Conservation (phyloP, 1,140 invertebrate species). For the Dendroctonus ponderosae region DNA sequence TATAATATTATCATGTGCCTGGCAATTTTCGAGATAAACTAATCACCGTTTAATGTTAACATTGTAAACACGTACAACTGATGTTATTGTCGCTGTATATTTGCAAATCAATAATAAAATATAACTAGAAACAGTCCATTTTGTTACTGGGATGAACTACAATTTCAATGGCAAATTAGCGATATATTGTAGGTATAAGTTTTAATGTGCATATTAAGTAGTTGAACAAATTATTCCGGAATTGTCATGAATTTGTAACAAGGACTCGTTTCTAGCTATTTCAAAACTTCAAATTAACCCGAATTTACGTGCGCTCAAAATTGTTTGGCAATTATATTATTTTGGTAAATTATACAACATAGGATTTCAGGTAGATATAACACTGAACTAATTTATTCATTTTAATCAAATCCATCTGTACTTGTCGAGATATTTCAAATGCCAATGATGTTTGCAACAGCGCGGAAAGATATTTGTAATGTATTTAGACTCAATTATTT, state of each 20-base stretch:
- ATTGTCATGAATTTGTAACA: conserved; percentile 20
- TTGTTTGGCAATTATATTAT: neutral
- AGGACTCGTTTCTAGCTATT: neutral
- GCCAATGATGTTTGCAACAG: too few relatives aligned
- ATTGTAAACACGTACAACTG: conserved; percentile 18
- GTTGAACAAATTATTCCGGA: conserved; percentile 17
- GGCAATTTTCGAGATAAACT: neutral
- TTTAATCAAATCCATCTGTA: too few relatives aligned
- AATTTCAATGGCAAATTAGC: conserved; percentile 16
- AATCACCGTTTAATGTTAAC: conserved; percentile 5
- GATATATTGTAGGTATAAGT: conserved; percentile 18
- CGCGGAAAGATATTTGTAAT: too few relatives aligned
- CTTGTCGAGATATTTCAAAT: too few relatives aligned
- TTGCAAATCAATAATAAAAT: conserved; percentile 18
- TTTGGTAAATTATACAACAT: too few relatives aligned
- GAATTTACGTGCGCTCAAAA: neutral
- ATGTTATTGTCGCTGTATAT: conserved; percentile 9
- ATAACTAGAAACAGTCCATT: conserved; percentile 17
- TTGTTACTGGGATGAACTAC: conserved; percentile 6
- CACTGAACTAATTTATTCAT: too few relatives aligned
- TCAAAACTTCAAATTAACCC: neutral
- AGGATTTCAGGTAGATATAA: too few relatives aligned
- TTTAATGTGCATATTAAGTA: conserved; percentile 26
- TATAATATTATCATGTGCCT: neutral
- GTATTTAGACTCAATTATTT: too few relatives aligned